These are phyloP conservation scores for Cephus pygmeus DNA, from an alignment of 2,888 invertebrate genomes.

Conservation along the genomic window DNA sequence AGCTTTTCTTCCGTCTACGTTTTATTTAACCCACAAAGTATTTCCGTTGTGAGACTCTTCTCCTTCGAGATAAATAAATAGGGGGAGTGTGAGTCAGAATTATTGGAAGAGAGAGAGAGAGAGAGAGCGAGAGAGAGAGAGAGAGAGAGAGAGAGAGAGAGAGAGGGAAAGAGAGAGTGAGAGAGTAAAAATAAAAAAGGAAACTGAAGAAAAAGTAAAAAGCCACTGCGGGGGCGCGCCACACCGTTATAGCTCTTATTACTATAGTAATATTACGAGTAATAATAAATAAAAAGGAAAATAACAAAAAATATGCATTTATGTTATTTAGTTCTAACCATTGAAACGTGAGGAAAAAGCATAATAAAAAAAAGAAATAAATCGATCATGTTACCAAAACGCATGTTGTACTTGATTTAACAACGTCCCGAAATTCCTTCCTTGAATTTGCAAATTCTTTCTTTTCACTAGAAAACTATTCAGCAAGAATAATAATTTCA, in stretches of 20 bases:
- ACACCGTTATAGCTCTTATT: constrained; percentile 60
- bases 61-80: background rate
- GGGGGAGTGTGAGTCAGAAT: background rate
- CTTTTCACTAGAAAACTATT: background rate
- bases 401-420: background rate
- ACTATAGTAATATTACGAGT: constrained; percentile 54
- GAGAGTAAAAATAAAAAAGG: constrained; percentile 1
- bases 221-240: constrained; percentile 47
- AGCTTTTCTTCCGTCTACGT: constrained; percentile 36
- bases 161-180: constrained; percentile 15
- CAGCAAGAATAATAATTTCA: background rate
- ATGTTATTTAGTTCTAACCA: constrained; percentile 65
- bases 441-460: background rate
- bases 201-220: constrained; percentile 26
- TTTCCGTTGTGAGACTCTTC: constrained; percentile 33
- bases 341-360: constrained; percentile 33
- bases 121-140: no score
- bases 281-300: constrained; percentile 55
- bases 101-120: background rate
- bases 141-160: constrained; percentile 17
- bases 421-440: background rate
- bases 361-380: constrained; percentile 50
- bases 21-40: constrained; percentile 38
- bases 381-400: constrained; percentile 60
- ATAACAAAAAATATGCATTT: constrained; percentile 58